Percentiles rank a stretch among this genome's conserved stretches.
Evolutionary conservation across 2,113 vertebrate species (phyloP).

Genomic region (Ptyas mucosa): DNA sequence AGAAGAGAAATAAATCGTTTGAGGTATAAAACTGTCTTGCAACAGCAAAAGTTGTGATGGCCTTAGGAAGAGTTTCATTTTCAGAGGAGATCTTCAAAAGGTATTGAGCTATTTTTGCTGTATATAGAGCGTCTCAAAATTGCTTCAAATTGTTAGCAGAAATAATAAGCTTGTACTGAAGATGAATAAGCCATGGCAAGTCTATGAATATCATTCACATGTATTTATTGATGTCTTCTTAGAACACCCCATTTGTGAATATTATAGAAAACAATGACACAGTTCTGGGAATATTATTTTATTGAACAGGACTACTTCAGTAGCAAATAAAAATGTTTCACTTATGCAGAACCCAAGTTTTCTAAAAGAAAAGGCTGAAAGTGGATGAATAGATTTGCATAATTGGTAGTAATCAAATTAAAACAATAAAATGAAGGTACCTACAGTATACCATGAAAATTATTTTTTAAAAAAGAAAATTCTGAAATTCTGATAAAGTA

Average conservation of each 20-base stretch:
- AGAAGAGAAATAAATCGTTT: conserved; percentile 15
- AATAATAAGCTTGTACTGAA: conserved; percentile 3
- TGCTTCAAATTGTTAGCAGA: conserved; percentile 29
- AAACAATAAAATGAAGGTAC: background rate
- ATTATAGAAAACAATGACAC: conserved; percentile 4
- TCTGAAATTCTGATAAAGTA: background rate
- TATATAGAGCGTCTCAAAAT: conserved; percentile 12
- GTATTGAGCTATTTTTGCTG: conserved; percentile 5
- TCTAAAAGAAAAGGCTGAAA: background rate
- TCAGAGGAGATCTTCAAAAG: conserved; percentile 1
- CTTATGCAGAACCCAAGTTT: background rate
- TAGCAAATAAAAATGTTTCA: background rate
- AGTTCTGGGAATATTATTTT: background rate
- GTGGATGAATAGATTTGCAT: background rate
- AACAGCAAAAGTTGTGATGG: background rate
- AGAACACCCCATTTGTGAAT: background rate
- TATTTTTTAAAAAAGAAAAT: background rate
- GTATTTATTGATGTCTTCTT: conserved; percentile 29
- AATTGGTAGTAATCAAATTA: background rate
- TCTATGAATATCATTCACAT: conserved; percentile 23
- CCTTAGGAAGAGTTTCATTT: background rate
- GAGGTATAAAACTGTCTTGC: conserved; percentile 1
- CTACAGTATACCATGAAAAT: background rate
- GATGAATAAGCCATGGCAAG: conserved; percentile 15
- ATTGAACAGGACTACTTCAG: background rate